phyloP scores from a whole-genome alignment of 1,140 invertebrate genomes.

The Tetramorium simillimum region DNA sequence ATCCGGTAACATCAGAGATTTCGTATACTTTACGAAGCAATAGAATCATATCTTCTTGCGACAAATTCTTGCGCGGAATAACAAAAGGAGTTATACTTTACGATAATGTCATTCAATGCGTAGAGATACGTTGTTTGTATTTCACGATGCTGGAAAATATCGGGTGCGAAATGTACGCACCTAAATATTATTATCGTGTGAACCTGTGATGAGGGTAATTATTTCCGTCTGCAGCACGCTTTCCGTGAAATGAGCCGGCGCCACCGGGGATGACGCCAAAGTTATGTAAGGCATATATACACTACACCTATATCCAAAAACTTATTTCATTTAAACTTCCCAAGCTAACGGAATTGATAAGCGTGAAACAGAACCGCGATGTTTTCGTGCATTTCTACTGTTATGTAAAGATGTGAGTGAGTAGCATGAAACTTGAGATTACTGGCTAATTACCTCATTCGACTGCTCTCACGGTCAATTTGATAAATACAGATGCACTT shows the following conservation, averaged over 20 bases:
- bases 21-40: not conserved
- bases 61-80: not conserved
- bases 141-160: not conserved
- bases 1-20: not conserved
- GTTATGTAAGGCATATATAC: constrained; percentile 72
- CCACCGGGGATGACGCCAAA: constrained; percentile 56
- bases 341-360: constrained; percentile 75
- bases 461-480: not conserved
- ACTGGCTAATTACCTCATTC: constrained; percentile 40
- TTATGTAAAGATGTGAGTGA: constrained; percentile 3
- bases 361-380: constrained; percentile 67
- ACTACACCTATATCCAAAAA: constrained; percentile 72
- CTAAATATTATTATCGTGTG: constrained; percentile 84
- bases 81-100: constrained; percentile 35
- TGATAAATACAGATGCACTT: constrained; percentile 2
- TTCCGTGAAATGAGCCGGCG: constrained; percentile 68
- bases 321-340: constrained; percentile 82
- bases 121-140: constrained; percentile 22
- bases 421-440: constrained; percentile 41
- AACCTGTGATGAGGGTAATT: constrained; percentile 79
- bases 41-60: not conserved
- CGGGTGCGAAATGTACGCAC: constrained; percentile 74
- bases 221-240: constrained; percentile 81
- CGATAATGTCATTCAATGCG: not conserved
- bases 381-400: constrained; percentile 59